These are phyloP conservation scores for Dasypolia templi DNA, from an alignment of 2,888 invertebrate genomes.

Conservation along the genomic window DNA sequence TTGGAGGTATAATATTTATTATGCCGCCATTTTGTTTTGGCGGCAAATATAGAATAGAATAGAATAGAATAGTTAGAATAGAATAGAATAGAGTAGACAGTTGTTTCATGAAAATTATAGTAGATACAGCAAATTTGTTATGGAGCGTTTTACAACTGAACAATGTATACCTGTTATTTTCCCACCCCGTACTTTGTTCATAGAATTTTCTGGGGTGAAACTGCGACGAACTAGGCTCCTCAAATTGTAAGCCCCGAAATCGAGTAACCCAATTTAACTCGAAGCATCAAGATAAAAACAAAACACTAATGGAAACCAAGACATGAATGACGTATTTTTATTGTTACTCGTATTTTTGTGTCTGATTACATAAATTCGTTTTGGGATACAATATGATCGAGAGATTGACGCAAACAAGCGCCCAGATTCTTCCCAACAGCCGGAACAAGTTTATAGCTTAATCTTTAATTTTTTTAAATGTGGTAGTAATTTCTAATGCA, in stretches of 20 bases:
- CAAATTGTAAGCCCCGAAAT: neutral
- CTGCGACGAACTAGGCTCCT: neutral
- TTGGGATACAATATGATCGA: slow-evolving; percentile 58
- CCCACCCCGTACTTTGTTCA: neutral
- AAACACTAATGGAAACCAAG: slow-evolving; percentile 36
- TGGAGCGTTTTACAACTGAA: too few relatives aligned
- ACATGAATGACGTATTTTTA: slow-evolving; percentile 67
- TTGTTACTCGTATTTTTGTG: slow-evolving; percentile 68
- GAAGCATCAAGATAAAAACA: slow-evolving; percentile 25
- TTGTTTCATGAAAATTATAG: too few relatives aligned
- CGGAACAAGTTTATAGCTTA: slow-evolving; percentile 66
- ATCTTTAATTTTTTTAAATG: slow-evolving; percentile 73
- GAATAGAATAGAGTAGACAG: too few relatives aligned
- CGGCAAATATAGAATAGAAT: too few relatives aligned
- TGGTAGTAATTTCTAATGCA: slow-evolving; percentile 56
- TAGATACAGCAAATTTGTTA: too few relatives aligned
- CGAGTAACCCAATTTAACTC: slow-evolving; percentile 30
- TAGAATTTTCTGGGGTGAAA: neutral
- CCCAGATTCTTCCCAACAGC: slow-evolving; percentile 62
- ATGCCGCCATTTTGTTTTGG: too few relatives aligned
- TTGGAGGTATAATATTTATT: too few relatives aligned
- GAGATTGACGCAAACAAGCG: slow-evolving; percentile 71
- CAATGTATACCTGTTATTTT: too few relatives aligned
- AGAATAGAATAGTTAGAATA: too few relatives aligned
- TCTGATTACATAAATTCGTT: slow-evolving; percentile 71